Percentiles rank a stretch among this genome's conserved stretches.
Evolutionary conservation across 2,113 vertebrate genomes (phyloP).

Genomic region (Ellobius talpinus): DNA sequence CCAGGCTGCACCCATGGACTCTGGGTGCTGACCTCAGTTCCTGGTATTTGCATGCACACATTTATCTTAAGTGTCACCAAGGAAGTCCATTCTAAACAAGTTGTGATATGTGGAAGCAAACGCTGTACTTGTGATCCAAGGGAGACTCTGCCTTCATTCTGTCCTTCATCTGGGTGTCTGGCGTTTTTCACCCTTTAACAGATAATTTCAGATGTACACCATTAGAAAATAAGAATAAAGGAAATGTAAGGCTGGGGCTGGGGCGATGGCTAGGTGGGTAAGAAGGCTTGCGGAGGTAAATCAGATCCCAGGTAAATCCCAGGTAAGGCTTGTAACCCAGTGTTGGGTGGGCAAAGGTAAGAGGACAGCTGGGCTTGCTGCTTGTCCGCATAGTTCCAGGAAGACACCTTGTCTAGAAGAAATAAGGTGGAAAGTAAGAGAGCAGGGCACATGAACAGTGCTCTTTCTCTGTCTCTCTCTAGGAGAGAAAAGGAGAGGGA

Average conservation of each 20-base stretch:
- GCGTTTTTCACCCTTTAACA: not conserved
- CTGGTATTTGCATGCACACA: fast-evolving
- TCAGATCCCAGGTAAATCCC: not conserved
- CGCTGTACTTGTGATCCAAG: not conserved
- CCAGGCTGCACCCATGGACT: conserved; percentile 45
- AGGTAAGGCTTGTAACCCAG: not conserved
- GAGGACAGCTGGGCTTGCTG: not conserved
- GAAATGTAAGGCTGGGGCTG: not conserved
- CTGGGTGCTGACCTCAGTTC: not conserved
- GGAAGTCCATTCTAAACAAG: conserved; percentile 3
- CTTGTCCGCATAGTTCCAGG: not conserved
- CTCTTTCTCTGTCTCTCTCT: not conserved
- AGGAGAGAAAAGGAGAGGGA: not conserved
- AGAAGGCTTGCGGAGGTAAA: not conserved
- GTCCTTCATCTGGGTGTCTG: not conserved
- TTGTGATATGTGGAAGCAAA: not conserved
- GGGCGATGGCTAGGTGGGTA: not conserved
- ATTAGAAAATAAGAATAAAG: not conserved
- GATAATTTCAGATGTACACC: not conserved
- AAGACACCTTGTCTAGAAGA: not conserved
- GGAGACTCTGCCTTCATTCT: not conserved
- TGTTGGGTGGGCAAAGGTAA: not conserved
- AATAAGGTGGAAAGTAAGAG: not conserved
- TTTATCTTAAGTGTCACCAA: not conserved
- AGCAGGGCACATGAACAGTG: not conserved